Evolutionary conservation across 2,797 vertebrate species (phyloP).

Genomic region (Sparus aurata): DNA sequence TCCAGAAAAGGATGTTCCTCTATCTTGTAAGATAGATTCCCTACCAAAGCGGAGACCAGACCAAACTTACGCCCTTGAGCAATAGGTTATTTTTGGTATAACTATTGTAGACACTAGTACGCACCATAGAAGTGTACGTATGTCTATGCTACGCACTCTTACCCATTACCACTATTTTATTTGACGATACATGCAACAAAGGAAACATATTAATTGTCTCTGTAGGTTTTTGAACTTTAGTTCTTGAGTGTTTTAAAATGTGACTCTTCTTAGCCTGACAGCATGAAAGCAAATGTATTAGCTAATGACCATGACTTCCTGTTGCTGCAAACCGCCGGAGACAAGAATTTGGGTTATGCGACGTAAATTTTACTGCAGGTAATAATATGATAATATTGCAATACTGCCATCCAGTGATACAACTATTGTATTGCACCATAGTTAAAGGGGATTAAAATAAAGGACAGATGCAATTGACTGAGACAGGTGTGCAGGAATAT

Average conservation of each 20-base stretch:
- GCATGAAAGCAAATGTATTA: background rate
- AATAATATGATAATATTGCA: background rate
- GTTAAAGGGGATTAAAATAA: background rate
- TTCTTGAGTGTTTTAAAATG: too few relatives aligned
- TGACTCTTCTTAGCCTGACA: too few relatives aligned
- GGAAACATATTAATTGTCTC: background rate
- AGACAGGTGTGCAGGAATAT: background rate
- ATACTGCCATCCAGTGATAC: slow-evolving; percentile 34
- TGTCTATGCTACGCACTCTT: background rate
- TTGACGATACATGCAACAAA: background rate
- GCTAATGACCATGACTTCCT: background rate
- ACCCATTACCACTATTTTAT: background rate
- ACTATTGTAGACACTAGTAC: background rate
- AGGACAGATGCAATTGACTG: background rate
- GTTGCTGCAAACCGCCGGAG: background rate
- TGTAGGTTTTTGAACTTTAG: too few relatives aligned
- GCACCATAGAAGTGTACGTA: too few relatives aligned
- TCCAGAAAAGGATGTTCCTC: too few relatives aligned
- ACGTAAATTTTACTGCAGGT: background rate
- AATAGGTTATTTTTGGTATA: background rate
- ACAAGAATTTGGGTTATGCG: background rate
- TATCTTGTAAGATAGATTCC: too few relatives aligned
- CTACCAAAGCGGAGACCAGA: too few relatives aligned
- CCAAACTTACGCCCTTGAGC: too few relatives aligned
- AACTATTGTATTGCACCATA: background rate